Evolutionary conservation across 1,140 invertebrate species (phyloP).

Genomic region (Ceratina calcarata): DNA sequence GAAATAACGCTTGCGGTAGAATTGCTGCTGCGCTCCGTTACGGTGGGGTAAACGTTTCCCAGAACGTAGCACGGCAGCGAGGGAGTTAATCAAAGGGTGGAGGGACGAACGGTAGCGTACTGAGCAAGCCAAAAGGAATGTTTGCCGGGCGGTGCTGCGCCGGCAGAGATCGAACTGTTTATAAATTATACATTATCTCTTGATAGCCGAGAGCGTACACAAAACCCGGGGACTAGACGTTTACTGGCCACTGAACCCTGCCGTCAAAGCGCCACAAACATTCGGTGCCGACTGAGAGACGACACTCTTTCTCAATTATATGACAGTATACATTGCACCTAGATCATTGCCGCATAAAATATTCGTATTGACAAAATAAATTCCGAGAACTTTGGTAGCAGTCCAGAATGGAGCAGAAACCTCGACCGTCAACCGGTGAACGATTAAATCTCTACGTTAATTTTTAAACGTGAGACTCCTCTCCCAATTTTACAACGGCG

Average conservation of each 20-base stretch:
- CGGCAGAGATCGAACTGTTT: slow-evolving; percentile 77
- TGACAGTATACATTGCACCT: too few relatives aligned
- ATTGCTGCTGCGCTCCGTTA: slow-evolving; percentile 10
- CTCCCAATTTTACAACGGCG: slow-evolving; percentile 10
- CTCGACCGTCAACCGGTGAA: neutral
- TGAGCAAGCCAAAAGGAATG: slow-evolving; percentile 44
- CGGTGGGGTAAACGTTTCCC: slow-evolving; percentile 29
- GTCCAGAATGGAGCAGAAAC: slow-evolving; percentile 20
- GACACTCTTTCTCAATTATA: too few relatives aligned
- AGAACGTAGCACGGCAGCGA: slow-evolving; percentile 13
- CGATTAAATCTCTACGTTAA: slow-evolving; percentile 35
- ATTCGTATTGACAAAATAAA: neutral
- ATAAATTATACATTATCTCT: slow-evolving; percentile 81
- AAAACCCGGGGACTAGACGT: slow-evolving; percentile 66
- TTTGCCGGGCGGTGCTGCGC: slow-evolving; percentile 45
- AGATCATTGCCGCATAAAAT: too few relatives aligned
- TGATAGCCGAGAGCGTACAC: slow-evolving; percentile 68
- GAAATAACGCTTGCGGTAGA: slow-evolving; percentile 3
- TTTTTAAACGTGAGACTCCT: slow-evolving; percentile 30
- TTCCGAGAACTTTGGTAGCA: slow-evolving; percentile 3
- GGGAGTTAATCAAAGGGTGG: slow-evolving; percentile 44
- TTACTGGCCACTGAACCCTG: slow-evolving; percentile 46
- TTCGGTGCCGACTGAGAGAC: neutral
- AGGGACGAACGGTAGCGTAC: slow-evolving; percentile 13
- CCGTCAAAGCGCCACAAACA: slow-evolving; percentile 10